These are phyloP conservation scores for Glossophaga mutica DNA, from an alignment of 2,797 vertebrate genomes.

Conservation along the genomic window DNA sequence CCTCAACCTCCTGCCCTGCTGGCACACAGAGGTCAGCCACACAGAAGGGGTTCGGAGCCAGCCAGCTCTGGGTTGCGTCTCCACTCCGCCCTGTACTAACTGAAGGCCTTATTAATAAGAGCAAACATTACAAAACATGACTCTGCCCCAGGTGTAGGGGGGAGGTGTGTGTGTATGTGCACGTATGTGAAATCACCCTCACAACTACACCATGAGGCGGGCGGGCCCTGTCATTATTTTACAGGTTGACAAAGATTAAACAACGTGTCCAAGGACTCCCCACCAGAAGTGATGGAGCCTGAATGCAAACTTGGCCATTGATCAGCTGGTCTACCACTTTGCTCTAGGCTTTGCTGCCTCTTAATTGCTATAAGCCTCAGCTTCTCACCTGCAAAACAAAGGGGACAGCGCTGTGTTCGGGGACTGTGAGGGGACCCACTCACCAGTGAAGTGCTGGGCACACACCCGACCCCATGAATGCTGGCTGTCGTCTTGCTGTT, in stretches of 20 bases:
- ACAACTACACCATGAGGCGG: neutral
- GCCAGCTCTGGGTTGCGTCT: neutral
- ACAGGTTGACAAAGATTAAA: neutral
- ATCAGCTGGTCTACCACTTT: neutral
- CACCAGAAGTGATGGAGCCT: accelerated
- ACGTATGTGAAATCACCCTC: neutral
- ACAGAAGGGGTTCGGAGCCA: neutral
- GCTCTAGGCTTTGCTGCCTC: neutral
- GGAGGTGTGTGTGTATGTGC: no score
- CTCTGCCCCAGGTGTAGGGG: neutral
- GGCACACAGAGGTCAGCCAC: neutral
- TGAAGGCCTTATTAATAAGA: neutral
- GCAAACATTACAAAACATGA: neutral
- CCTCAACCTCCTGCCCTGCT: neutral
- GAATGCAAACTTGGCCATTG: neutral
- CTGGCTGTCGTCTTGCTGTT: neutral
- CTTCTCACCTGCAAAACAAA: neutral
- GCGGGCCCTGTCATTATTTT: neutral
- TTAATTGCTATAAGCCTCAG: accelerated
- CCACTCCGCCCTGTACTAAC: neutral
- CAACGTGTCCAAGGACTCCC: neutral
- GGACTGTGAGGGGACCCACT: neutral
- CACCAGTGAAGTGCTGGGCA: accelerated
- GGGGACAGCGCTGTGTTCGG: neutral
- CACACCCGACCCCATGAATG: no score